Conservation (phyloP, 2,113 vertebrate genomes). For the Python bivittatus region DNA sequence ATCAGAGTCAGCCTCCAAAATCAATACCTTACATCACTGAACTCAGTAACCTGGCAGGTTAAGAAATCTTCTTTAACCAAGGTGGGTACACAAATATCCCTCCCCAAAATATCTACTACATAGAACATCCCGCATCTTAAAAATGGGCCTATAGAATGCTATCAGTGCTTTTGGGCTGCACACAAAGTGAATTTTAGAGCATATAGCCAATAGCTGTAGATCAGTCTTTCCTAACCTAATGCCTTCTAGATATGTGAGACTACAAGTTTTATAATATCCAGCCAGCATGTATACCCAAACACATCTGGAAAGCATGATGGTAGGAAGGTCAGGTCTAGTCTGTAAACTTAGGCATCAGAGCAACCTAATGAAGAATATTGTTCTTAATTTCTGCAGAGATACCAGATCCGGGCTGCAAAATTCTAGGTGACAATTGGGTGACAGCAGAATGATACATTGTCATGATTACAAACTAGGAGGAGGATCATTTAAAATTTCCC, state of each 20-base stretch:
- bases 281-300: not conserved
- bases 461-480: not conserved
- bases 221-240: not conserved
- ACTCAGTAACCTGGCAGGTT: conserved; percentile 26
- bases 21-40: conserved; percentile 41
- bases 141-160: not conserved
- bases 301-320: not conserved
- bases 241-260: not conserved
- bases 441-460: not conserved
- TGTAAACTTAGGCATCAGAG: not conserved
- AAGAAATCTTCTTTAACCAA: conserved; percentile 19
- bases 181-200: not conserved
- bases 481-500: not conserved
- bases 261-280: not conserved
- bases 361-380: not conserved
- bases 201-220: not conserved
- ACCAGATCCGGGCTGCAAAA: not conserved
- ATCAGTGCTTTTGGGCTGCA: not conserved
- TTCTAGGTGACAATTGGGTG: not conserved
- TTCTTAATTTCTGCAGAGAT: not conserved
- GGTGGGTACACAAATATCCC: not conserved
- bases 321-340: not conserved
- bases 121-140: not conserved
- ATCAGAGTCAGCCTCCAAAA: conserved; percentile 48
- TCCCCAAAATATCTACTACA: not conserved